Base-by-base conservation (phyloP, 1,140 invertebrate genomes). In the Thaumatotibia leucotreta region DNA sequence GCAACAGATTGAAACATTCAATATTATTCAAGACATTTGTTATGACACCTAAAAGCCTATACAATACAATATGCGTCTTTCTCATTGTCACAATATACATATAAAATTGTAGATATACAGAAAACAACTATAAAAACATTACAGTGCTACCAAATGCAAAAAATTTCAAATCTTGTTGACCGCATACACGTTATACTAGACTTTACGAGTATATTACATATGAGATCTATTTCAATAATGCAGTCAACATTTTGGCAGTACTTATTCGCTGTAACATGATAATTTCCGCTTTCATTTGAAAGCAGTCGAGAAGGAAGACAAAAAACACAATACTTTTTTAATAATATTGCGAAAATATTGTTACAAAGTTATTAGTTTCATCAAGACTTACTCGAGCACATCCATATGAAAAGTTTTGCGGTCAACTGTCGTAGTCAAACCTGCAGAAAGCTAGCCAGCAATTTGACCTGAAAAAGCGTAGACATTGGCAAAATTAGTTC, bases 401-500 rank as follows among this genome's bases (percentile, higher is more conserved):
- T 14, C 23, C 17, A 23, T 22, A 2, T 32, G 11, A 35, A 35
- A 11, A 2, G 33, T 11, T 35, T 11, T 35, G 10, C 33, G 1
- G 35, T 14, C 14, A 17, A 39, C 6, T n/a, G n/a, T n/a, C n/a
- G n/a, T n/a, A n/a, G 32, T 33, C 32, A 39, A 39, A n/a, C 2
- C n/a, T 4, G 1, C n/a, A n/a, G 2, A 35, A 2, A 14, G n/a
- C 6, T 39, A 14, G 35, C n/a, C 3, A 14, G n/a, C 35, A 11
- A 39, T 39, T 39, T 39, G 1, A 39, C 35, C 35, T 39, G 35
- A 17, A 39, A 39, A n/a, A 39, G n/a, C n/a, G n/a, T n/a, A n/a
- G n/a, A 14, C 4, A 17, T 17, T 73, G 67, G 29, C 27, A 33
- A 20, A 1, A 22, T 11, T 67, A 88, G 63, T 24, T n/a, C n/a